A percentile compares a stretch with the other conserved stretches of the same genome.
These are phyloP conservation scores for Zhuqinia jingwanae DNA, from an alignment of 2,888 invertebrate genomes.

Conservation along the genomic window DNA sequence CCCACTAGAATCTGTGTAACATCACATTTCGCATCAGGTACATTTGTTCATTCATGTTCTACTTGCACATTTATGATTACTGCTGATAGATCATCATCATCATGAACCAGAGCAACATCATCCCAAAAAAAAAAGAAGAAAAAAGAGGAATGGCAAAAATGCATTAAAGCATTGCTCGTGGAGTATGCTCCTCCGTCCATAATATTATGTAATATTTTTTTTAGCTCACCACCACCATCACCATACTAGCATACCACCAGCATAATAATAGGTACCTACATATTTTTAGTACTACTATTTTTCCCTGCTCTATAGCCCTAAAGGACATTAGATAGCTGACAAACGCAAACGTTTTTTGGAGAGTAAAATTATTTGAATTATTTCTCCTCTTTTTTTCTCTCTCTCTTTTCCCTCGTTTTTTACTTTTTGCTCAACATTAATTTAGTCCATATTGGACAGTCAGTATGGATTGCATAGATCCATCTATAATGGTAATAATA, in stretches of 20 bases:
- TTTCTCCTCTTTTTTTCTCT: constrained; percentile 50
- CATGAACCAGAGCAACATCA: background rate
- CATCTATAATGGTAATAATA: constrained; percentile 14
- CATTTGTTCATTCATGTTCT: background rate
- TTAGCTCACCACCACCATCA: background rate
- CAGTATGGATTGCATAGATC: background rate
- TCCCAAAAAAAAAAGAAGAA: background rate
- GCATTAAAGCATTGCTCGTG: too few species aligned
- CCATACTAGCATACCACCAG: background rate
- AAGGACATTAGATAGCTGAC: constrained; percentile 27
- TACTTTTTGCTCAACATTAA: constrained; percentile 4
- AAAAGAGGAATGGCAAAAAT: constrained; percentile 2
- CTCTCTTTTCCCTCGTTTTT: background rate
- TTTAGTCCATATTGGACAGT: constrained; percentile 15
- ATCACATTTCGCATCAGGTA: background rate
- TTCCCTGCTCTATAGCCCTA: background rate
- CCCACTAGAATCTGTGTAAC: background rate
- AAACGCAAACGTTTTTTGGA: constrained; percentile 33
- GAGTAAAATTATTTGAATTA: constrained; percentile 56
- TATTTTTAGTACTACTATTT: too few species aligned
- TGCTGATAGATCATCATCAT: constrained; percentile 29
- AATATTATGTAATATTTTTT: too few species aligned
- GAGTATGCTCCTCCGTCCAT: background rate
- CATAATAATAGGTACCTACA: too few species aligned
- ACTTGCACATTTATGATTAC: background rate